These are phyloP conservation scores for Onychomys leucogaster DNA, from an alignment of 2,797 vertebrate genomes.

Conservation along the genomic window DNA sequence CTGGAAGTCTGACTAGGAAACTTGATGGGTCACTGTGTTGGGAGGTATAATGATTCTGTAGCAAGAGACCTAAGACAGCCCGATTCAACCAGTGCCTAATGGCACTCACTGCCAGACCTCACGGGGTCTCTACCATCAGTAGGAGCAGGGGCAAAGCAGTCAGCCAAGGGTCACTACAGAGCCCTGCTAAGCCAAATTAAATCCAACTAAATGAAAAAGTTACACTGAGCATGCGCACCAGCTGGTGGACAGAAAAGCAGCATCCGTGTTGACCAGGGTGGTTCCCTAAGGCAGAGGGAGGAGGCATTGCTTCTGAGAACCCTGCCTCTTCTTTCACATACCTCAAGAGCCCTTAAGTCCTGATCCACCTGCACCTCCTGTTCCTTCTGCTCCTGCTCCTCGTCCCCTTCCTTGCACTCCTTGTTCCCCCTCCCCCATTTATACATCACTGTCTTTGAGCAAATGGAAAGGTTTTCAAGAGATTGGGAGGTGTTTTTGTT, in stretches of 20 bases:
- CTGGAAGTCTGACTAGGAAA: neutral
- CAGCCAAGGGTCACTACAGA: neutral
- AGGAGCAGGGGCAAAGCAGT: neutral
- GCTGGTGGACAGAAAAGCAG: neutral
- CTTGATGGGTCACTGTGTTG: neutral
- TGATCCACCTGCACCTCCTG: neutral
- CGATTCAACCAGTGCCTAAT: neutral
- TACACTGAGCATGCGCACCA: neutral
- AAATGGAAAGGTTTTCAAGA: neutral
- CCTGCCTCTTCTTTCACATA: neutral
- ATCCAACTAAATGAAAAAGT: neutral
- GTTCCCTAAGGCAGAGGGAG: neutral
- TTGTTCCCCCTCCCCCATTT: neutral
- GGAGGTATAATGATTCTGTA: neutral
- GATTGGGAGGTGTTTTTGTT: neutral
- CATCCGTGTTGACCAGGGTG: no score
- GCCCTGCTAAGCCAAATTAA: neutral
- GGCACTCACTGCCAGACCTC: neutral
- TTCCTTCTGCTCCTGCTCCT: neutral
- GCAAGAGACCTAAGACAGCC: neutral
- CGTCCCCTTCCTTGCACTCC: neutral
- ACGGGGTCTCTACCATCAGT: neutral
- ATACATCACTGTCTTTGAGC: neutral
- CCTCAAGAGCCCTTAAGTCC: neutral
- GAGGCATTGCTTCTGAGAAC: neutral